Base-by-base conservation (phyloP, 2,888 invertebrate genomes). In the Ectemnius continuus region DNA sequence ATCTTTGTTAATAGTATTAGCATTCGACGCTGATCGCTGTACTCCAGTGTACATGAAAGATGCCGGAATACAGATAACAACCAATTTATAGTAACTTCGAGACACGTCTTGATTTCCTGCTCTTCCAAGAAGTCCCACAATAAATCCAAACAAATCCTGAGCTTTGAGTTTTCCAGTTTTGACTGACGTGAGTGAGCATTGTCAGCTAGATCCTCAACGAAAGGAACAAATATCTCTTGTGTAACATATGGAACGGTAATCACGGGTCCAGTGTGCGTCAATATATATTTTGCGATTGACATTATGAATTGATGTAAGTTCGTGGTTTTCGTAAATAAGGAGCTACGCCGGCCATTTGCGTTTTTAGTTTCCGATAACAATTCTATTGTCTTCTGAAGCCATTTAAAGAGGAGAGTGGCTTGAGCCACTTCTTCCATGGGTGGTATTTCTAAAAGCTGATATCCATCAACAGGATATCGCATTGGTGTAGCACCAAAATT, bases 401-500 rank as follows among this genome's bases (percentile, higher is more conserved):
- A 93, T 4, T 87, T 83, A 26, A 93, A 88, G n/a, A 93, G 85
- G 20, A 91, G 80, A 45, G 89, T 87, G 2, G 92, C 91, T 85
- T 92, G 91, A 0, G 74, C 73, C 14, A 88, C 72, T 61, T 87
- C 78, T 14, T 78, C 73, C 14, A 46, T 71, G 0, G 91, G 91
- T 13, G 86, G 65, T 47, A 79, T 91, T 91, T 96, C 96, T 0
- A 96, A 89, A 0, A 96, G 93, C n/a, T 92, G 91, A 87, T 92
- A 96, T 0, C 94, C 94, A 1, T 92, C 91, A 4, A 96, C 91
- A 0, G 96, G 95, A 88, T 95, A 95, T 59, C 94, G 93, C 77
- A 93, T 89, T 0, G 95, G 95, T 1, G 93, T 93, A 45, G 93
- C 92, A 58, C 97, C 97, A 88, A 97, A 97, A 90, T 97, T 97